Evolutionary conservation across 2,113 vertebrate species (phyloP).

Genomic region (Chaenogobius annularis): DNA sequence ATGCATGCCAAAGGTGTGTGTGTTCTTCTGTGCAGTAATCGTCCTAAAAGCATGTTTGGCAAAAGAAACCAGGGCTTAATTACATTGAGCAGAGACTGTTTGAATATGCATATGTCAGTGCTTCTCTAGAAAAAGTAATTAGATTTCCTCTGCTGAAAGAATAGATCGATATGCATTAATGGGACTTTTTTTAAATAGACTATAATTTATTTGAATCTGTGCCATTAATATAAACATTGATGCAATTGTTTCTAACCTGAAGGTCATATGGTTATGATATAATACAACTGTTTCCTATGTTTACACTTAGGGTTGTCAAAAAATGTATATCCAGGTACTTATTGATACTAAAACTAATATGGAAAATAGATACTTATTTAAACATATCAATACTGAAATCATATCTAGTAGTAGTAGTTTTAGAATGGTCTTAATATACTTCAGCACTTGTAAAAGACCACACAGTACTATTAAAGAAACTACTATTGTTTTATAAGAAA

Average conservation of each 20-base stretch:
- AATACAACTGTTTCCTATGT: no score
- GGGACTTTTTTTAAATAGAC: not conserved
- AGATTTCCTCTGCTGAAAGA: not conserved
- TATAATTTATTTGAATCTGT: not conserved
- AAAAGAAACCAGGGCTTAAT: conserved; percentile 2
- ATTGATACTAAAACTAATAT: no score
- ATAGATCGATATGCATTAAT: not conserved
- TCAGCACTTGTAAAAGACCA: no score
- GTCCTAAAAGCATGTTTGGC: conserved; percentile 12
- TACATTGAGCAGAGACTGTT: conserved; percentile 1
- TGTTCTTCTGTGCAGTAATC: conserved; percentile 3
- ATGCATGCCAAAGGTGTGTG: not conserved
- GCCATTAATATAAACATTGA: not conserved
- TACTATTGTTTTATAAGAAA: no score
- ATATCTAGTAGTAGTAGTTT: no score
- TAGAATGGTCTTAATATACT: no score
- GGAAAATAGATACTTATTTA: no score
- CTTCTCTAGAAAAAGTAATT: conserved; percentile 3
- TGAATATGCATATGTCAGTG: not conserved
- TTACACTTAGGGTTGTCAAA: no score
- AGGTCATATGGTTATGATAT: no score
- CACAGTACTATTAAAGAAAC: no score
- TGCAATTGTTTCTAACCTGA: not conserved
- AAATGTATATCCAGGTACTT: no score
- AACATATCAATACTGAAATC: no score